Conservation (phyloP, 2,113 vertebrate species). For the Lethenteron camtschaticum region DNA sequence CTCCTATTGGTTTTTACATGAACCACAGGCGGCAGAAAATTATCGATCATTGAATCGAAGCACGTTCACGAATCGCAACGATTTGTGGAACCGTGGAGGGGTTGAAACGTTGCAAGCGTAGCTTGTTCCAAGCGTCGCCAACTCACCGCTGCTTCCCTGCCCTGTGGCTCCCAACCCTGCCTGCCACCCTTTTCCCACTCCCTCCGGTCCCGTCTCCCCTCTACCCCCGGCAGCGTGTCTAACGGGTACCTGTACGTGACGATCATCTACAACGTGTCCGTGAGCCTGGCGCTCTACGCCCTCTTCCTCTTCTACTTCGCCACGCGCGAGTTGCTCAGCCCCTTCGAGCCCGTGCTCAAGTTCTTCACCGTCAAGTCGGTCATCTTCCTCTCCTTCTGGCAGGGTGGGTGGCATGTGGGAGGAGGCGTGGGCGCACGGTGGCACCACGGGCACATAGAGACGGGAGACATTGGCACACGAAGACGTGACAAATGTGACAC, state of each 20-base stretch:
- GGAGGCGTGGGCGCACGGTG: too few species aligned
- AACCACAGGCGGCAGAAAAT: too few species aligned
- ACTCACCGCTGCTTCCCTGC: too few species aligned
- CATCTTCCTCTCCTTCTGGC: constrained; percentile 92
- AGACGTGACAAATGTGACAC: too few species aligned
- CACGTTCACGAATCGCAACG: too few species aligned
- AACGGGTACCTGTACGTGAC: constrained; percentile 78
- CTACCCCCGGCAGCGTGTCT: constrained; percentile 33
- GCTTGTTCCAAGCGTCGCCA: too few species aligned
- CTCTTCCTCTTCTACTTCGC: constrained; percentile 90
- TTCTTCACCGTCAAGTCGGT: constrained; percentile 96
- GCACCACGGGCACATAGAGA: too few species aligned
- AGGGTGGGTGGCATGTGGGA: constrained; percentile 28
- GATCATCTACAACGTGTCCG: constrained; percentile 85
- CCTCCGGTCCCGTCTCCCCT: not conserved
- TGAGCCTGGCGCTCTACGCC: constrained; percentile 71
- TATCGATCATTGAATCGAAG: too few species aligned
- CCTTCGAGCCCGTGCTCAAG: constrained; percentile 80
- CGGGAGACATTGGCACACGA: too few species aligned
- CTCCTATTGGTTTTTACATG: too few species aligned
- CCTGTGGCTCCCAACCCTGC: not conserved
- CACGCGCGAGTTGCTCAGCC: constrained; percentile 60
- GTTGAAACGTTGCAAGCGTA: too few species aligned
- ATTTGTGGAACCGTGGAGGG: too few species aligned
- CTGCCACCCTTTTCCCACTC: not conserved